Percentiles rank a stretch among this genome's conserved stretches.
Conservation (phyloP, 2,797 vertebrate genomes). For the Anguilla marmorata region DNA sequence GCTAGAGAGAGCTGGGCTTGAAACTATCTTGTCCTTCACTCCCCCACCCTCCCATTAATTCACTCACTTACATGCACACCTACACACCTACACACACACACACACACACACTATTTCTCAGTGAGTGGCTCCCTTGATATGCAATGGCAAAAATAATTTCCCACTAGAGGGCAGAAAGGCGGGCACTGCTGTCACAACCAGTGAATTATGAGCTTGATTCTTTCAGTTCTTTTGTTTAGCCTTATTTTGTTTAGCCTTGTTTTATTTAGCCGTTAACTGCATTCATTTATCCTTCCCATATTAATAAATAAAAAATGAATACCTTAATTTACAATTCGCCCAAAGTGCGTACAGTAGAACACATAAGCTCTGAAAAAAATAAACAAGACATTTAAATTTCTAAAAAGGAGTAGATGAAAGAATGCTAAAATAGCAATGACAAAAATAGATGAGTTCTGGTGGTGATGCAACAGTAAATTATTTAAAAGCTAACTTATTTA, state of each 20-base stretch:
- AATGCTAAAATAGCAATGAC: too few relatives aligned
- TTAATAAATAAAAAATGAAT: background rate
- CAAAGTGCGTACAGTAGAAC: background rate
- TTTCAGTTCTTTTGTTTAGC: background rate
- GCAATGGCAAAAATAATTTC: background rate
- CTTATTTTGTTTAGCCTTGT: background rate
- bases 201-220: background rate
- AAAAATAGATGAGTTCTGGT: too few relatives aligned
- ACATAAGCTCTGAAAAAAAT: too few relatives aligned
- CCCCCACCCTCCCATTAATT: background rate
- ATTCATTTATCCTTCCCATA: background rate
- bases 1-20: background rate
- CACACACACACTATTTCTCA: slow-evolving; percentile 5
- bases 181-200: background rate
- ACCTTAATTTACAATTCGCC: background rate
- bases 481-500: too few relatives aligned
- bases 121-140: background rate
- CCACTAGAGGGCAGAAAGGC: background rate
- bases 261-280: background rate
- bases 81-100: too few relatives aligned
- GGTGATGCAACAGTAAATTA: too few relatives aligned
- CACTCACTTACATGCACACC: too few relatives aligned
- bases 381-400: too few relatives aligned
- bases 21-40: background rate
- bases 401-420: too few relatives aligned